These are phyloP conservation scores for Spinus pinus DNA, from an alignment of 2,797 vertebrate species.

Conservation along the genomic window DNA sequence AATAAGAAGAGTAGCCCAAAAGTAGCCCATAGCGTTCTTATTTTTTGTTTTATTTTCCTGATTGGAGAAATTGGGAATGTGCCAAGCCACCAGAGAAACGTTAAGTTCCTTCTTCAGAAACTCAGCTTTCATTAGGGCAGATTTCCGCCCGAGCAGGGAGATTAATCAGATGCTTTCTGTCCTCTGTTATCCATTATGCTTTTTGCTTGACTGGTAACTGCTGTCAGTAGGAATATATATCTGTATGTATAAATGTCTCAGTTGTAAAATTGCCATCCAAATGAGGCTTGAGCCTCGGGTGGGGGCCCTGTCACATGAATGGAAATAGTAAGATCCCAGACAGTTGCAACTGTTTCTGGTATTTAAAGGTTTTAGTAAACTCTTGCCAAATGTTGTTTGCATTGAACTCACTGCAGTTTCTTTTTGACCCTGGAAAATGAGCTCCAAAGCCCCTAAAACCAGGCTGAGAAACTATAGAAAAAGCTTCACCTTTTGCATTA, in stretches of 20 bases:
- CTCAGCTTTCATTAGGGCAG: background rate
- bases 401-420: background rate
- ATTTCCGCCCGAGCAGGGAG: background rate
- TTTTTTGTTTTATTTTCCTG: background rate
- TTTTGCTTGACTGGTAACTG: constrained; percentile 6
- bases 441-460: background rate
- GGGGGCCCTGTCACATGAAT: background rate
- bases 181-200: background rate
- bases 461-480: background rate
- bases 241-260: background rate
- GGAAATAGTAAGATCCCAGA: background rate
- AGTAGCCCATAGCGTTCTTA: background rate
- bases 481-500: background rate
- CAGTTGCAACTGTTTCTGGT: background rate
- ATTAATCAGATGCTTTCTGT: background rate
- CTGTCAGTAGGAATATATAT: background rate
- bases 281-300: background rate
- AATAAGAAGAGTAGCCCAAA: background rate
- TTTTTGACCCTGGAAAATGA: background rate
- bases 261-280: background rate
- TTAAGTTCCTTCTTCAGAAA: background rate
- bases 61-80: background rate
- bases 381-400: background rate
- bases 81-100: background rate
- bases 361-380: background rate